These are phyloP conservation scores for Dasyornis broadbenti DNA, from an alignment of 2,113 vertebrate species.

Conservation along the genomic window DNA sequence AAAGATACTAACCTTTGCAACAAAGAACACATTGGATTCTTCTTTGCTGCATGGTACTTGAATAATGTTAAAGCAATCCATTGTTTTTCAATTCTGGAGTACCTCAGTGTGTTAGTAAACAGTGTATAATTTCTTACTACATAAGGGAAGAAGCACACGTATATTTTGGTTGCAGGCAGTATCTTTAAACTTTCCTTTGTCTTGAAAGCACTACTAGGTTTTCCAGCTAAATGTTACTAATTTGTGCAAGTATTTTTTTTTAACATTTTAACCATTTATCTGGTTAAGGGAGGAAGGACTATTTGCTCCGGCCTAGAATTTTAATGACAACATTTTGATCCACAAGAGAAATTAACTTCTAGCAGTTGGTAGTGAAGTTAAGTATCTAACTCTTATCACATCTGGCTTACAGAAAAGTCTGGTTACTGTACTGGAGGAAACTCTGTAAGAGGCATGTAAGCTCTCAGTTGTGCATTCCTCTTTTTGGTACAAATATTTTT, in stretches of 20 bases:
- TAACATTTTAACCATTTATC: not conserved
- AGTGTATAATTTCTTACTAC: not conserved
- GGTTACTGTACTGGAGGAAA: not conserved
- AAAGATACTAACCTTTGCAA: constrained; percentile 15
- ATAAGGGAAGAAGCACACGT: not conserved
- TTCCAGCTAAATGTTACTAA: not conserved
- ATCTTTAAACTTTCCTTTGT: not conserved
- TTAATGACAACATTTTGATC: not conserved
- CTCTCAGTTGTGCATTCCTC: not conserved
- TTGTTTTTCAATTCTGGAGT: not conserved
- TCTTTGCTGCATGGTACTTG: not conserved
- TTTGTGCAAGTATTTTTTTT: not conserved
- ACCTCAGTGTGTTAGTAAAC: not conserved
- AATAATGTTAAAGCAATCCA: constrained; percentile 15
- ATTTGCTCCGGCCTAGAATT: not conserved
- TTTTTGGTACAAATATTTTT: not conserved
- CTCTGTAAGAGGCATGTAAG: not conserved
- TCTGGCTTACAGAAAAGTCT: not conserved
- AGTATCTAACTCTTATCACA: not conserved
- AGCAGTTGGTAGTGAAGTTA: not conserved
- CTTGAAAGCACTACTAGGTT: not conserved
- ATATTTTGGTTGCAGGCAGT: not conserved
- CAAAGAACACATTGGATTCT: not conserved
- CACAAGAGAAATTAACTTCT: not conserved
- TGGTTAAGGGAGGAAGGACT: not conserved